Evolutionary conservation across 2,113 vertebrate genomes (phyloP), one percentile per base, ranked within the genome.

Genomic region (Protomyctophum bolini): DNA sequence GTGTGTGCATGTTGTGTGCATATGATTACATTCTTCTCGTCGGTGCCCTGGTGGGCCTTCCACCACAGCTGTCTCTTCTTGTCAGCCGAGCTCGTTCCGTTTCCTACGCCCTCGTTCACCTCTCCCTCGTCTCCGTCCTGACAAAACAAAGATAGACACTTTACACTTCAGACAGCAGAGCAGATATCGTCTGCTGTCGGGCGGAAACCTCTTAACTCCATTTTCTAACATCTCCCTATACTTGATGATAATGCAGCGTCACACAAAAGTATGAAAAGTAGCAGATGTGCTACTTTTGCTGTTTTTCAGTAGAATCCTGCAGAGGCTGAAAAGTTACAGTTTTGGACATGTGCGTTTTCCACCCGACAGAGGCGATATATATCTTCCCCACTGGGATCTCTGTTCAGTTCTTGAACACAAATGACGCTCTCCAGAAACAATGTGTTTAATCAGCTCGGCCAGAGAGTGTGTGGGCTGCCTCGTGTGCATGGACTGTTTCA

Each of bases 31-130:
- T 97, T 97, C 92, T 93, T 95, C 85, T 98, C 97, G 8, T 98
- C 97, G 0, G 97, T 97, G 72, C 93, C 91, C 68, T 94, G 96
- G 66, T 93, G 95, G 29, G 94, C 93, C 3, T 90, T 93, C 80
- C 96, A 96, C 97, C 97, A 99, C 89, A 96, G 75, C 55, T 94
- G 96, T 60, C 96, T 88, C 75, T 93, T 95, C 90, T 93, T 94
- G 75, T 93, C 92, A 0, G 95, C 96, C 0, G 93, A 95, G 78
- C 91, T 92, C 2, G 83, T 0, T 29, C 89, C 82, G 58, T 91
- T 93, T 83, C 91, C 93, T 9, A 82, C 86, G 72, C 80, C 63
- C 66, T 96, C 95, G 14, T 93, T 94, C 66, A 89, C 83, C 9
- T 88, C 89, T 8, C 78, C 76, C 15, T 92, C 93, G 70, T 93